Evolutionary conservation across 2,797 vertebrate genomes (phyloP), one percentile per base, ranked within the genome.

Genomic region (Enteromius radiatus): DNA sequence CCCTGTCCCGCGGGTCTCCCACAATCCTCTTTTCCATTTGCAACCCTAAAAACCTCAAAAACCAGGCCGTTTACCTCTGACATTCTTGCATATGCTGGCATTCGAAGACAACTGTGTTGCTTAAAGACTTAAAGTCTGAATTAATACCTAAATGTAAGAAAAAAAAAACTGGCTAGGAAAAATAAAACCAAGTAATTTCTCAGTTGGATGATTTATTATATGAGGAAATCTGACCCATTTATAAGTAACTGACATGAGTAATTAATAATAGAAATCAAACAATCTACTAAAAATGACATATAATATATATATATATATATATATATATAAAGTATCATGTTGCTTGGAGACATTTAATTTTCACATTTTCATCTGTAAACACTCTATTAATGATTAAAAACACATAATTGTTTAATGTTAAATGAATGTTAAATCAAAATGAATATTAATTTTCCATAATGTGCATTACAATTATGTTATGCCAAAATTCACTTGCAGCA

Each of bases 51-150:
- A 89, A 89, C 56, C 87, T 84, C n/a, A 28, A 54, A 92, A 91
- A 88, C 83, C 86, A 78, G 89, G 91, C 88, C 86, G 63, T 92
- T 92, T 88, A 93, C 93, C 92, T 92, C 89, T 94, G 94, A 93
- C 92, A 92, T 94, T 93, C 93, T 84, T 84, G 90, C 91, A 90
- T 87, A 88, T 79, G 81, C 88, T 88, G 89, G 78, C 70, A 63
- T 86, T 64, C 33, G n/a, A 88, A 82, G 89, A 85, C 83, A 80
- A 87, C 81, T 71, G 68, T 83, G 71, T 41, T n/a, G 74, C 86
- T 87, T 85, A 84, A 80, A 81, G 45, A 6, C 21, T 11, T n/a
- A n/a, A 36, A 76, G 14, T 41, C 33, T 43, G 54, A 76, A 43
- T 76, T 43, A 76, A 76, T 36, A 43, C n/a, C 45, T n/a, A 45